Evolutionary conservation across 1,140 invertebrate genomes (phyloP).

Genomic region (Drosophila setifemur): DNA sequence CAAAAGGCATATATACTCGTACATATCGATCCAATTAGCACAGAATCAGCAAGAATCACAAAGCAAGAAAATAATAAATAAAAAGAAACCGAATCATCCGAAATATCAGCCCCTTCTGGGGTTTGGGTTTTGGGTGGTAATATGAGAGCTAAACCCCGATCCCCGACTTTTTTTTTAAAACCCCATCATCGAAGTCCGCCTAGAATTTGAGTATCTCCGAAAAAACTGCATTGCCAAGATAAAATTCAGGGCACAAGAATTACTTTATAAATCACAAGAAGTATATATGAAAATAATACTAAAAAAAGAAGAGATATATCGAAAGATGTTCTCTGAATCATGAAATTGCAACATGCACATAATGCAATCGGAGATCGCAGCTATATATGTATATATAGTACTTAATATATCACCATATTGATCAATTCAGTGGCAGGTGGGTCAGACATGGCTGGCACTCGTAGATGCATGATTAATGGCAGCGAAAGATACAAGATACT

Average conservation of each 20-base stretch:
- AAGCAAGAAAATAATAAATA: neutral
- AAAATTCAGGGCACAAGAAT: slow-evolving; percentile 39
- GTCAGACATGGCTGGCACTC: slow-evolving; percentile 1
- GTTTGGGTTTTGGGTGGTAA: slow-evolving; percentile 16
- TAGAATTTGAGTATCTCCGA: slow-evolving; percentile 24
- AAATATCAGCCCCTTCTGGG: slow-evolving; percentile 23
- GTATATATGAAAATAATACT: neutral
- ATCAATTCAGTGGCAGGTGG: slow-evolving; percentile 30
- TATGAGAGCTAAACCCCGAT: slow-evolving; percentile 34
- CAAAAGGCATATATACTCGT: no score
- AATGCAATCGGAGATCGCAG: slow-evolving; percentile 12
- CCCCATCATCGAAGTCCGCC: slow-evolving; percentile 33
- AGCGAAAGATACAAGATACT: slow-evolving; percentile 2
- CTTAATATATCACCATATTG: neutral
- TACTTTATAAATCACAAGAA: neutral
- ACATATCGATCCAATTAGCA: no score
- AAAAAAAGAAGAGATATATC: slow-evolving; percentile 1
- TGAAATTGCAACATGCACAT: slow-evolving; percentile 9
- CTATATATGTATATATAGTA: neutral
- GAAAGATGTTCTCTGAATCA: slow-evolving; percentile 13
- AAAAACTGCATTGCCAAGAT: slow-evolving; percentile 53
- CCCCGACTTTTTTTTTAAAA: neutral
- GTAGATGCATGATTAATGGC: slow-evolving; percentile 30
- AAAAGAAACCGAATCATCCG: slow-evolving; percentile 27
- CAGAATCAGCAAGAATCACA: slow-evolving; percentile 28